phyloP scores from a whole-genome alignment of 2,888 invertebrate genomes.

The Scaeva pyrastri region DNA sequence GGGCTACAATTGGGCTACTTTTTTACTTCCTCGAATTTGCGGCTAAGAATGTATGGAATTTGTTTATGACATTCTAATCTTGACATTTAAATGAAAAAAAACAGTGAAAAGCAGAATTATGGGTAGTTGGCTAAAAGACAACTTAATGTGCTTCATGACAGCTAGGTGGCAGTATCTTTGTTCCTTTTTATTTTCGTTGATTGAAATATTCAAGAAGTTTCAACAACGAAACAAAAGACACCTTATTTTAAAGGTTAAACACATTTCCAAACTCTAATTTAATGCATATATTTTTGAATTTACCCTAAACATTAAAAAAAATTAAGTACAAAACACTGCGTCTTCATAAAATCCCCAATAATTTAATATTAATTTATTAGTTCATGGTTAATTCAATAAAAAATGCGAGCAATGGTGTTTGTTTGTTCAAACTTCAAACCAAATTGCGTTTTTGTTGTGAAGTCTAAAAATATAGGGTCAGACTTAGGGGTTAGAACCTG shows the following conservation, averaged over 20 bases:
- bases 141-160: too few relatives aligned
- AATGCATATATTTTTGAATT: conserved; percentile 53
- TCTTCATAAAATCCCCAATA: conserved; percentile 1
- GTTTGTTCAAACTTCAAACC: background rate
- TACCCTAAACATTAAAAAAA: conserved; percentile 6
- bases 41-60: too few relatives aligned
- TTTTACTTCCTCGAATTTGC: too few relatives aligned
- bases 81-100: too few relatives aligned
- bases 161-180: too few relatives aligned
- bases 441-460: background rate
- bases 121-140: too few relatives aligned
- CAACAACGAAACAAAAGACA: background rate
- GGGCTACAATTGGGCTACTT: too few relatives aligned
- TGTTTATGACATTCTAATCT: too few relatives aligned
- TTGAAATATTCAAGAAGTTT: too few relatives aligned
- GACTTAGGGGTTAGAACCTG: conserved; percentile 77
- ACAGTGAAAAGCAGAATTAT: too few relatives aligned
- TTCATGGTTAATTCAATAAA: conserved; percentile 73
- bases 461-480: conserved; percentile 47
- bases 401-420: conserved; percentile 34
- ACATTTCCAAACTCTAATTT: background rate
- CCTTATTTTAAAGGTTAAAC: background rate
- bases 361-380: conserved; percentile 72
- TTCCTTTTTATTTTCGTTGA: too few relatives aligned
- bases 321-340: background rate